phyloP scores from a whole-genome alignment of 2,888 invertebrate species.

The Drosophila ezoana region DNA sequence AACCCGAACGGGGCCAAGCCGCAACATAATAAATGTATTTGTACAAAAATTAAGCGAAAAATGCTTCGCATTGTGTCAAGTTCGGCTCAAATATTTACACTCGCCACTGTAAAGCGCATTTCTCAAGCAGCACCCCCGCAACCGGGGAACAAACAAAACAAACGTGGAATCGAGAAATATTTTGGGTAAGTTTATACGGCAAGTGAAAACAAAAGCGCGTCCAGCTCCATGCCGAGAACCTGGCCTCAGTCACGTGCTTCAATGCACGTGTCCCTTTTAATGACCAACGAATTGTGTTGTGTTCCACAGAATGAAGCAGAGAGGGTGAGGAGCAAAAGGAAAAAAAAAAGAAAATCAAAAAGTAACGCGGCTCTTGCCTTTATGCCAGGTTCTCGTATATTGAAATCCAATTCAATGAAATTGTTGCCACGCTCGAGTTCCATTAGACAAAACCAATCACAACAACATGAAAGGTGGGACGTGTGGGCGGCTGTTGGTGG shows the following conservation, averaged over 20 bases:
- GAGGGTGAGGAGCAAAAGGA: conserved; percentile 2
- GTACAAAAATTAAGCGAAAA: conserved; percentile 81
- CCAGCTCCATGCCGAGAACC: conserved; percentile 58
- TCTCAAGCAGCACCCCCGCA: conserved; percentile 38
- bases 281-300: conserved; percentile 82
- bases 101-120: conserved; percentile 56
- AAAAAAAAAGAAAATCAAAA: conserved; percentile 59
- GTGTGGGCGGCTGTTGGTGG: conserved; percentile 8
- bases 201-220: conserved; percentile 69
- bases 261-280: conserved; percentile 84
- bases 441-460: conserved; percentile 83
- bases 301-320: conserved; percentile 18
- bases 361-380: conserved; percentile 56
- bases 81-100: conserved; percentile 76
- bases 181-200: conserved; percentile 60
- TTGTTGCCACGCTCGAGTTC: conserved; percentile 82
- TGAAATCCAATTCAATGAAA: conserved; percentile 83
- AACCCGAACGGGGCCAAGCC: conserved; percentile 37
- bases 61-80: conserved; percentile 69
- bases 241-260: conserved; percentile 82
- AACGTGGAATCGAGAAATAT: conserved; percentile 44
- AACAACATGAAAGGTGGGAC: conserved; percentile 64
- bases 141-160: conserved; percentile 43
- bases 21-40: conserved; percentile 71
- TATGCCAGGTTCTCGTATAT: conserved; percentile 57